phyloP scores from a whole-genome alignment of 2,113 vertebrate species.

The Seriola quinqueradiata region DNA sequence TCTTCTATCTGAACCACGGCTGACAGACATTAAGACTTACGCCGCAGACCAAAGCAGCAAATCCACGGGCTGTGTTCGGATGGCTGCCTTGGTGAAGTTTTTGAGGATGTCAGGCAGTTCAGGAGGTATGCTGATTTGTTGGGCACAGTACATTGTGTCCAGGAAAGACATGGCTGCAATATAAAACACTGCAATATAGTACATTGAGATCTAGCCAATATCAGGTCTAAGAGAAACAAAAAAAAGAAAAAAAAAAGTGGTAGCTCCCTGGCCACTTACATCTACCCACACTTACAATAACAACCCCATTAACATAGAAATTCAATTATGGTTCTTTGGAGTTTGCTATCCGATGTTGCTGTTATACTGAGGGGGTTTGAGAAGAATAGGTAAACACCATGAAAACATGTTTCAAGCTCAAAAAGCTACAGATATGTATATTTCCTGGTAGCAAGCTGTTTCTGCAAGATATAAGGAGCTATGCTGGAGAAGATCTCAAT shows the following conservation, averaged over 20 bases:
- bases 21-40: slow-evolving; percentile 82
- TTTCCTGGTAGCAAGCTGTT: not conserved
- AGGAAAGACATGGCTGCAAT: slow-evolving; percentile 88
- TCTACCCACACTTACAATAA: not conserved
- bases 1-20: not conserved
- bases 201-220: not conserved
- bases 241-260: not conserved
- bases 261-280: not conserved
- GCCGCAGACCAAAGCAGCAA: slow-evolving; percentile 91
- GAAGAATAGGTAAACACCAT: not conserved
- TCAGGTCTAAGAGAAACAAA: not conserved
- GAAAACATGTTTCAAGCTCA: not conserved
- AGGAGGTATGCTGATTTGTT: slow-evolving; percentile 93
- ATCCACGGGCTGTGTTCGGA: slow-evolving; percentile 92
- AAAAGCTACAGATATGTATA: not conserved
- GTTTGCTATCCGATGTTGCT: not conserved
- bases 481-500: not conserved
- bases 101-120: slow-evolving; percentile 92
- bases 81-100: slow-evolving; percentile 94
- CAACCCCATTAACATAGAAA: not conserved
- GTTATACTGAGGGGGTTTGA: not conserved
- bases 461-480: not conserved
- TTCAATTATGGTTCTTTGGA: not conserved
- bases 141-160: slow-evolving; percentile 91
- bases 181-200: slow-evolving; percentile 14